A percentile compares a stretch with the other conserved stretches of the same genome.
Conservation (phyloP, 1,140 invertebrate species). For the Cherax quadricarinatus region DNA sequence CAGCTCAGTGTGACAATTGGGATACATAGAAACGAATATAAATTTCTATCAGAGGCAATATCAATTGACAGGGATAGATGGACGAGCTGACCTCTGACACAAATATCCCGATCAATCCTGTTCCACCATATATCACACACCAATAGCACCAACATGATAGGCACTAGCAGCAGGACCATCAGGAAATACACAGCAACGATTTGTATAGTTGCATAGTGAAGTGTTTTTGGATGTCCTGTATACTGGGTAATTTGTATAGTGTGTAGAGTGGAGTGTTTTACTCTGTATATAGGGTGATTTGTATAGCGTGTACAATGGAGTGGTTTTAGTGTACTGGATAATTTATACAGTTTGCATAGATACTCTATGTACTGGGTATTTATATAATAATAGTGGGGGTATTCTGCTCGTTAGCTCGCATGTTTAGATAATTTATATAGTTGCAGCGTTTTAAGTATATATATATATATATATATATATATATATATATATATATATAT, state of each 20-base stretch:
- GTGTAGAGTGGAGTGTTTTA: not conserved
- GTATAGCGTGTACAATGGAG: no score
- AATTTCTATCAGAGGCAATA: conserved; percentile 43
- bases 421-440: not conserved
- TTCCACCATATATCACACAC: conserved; percentile 1
- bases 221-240: not conserved
- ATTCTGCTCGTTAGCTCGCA: not conserved
- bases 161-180: not conserved
- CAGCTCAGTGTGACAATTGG: not conserved
- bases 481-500: no score
- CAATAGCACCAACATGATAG: conserved; percentile 6
- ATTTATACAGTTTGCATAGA: no score
- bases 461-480: no score
- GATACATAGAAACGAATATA: conserved; percentile 35
- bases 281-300: not conserved
- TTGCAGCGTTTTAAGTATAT: not conserved
- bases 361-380: no score
- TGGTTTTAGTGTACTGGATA: no score
- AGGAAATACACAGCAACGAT: not conserved
- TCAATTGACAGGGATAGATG: conserved; percentile 47
- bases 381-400: not conserved
- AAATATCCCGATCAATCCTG: conserved; percentile 27
- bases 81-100: not conserved
- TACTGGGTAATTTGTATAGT: not conserved
- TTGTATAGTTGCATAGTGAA: not conserved